phyloP scores from a whole-genome alignment of 1,140 invertebrate genomes.

The Cydia fagiglandana region DNA sequence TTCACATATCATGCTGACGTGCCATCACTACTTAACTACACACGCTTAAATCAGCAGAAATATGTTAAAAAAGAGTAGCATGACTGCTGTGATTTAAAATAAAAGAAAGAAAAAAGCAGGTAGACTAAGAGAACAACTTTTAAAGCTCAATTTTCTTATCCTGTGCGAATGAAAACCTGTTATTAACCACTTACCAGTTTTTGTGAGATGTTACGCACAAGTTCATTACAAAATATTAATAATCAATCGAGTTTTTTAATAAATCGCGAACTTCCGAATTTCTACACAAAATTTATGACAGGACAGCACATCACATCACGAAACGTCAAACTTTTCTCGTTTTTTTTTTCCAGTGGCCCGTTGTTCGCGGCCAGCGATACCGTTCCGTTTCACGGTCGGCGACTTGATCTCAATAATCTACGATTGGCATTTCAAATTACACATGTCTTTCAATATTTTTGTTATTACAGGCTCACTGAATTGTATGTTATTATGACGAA shows the following conservation, averaged over 20 bases:
- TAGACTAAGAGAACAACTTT: constrained; percentile 19
- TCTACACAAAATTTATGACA: constrained; percentile 53
- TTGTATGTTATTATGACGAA: constrained; percentile 21
- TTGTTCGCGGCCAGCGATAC: constrained; percentile 55
- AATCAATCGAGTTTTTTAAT: constrained; percentile 8
- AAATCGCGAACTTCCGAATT: constrained; percentile 37
- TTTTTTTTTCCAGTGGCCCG: constrained; percentile 53
- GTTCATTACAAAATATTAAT: constrained; percentile 29
- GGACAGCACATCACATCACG: constrained; percentile 57
- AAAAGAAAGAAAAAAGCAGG: constrained; percentile 31
- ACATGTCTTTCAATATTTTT: constrained; percentile 20
- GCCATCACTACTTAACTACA: constrained; percentile 1
- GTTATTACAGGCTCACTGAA: neutral
- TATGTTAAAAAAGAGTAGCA: neutral
- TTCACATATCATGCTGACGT: constrained; percentile 21
- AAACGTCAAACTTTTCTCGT: constrained; percentile 62
- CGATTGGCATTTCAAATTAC: constrained; percentile 18
- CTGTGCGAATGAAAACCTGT: neutral
- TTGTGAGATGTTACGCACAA: constrained; percentile 29
- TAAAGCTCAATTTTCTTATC: neutral
- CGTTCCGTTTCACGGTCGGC: constrained; percentile 71
- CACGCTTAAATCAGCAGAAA: neutral
- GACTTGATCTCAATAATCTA: constrained; percentile 44
- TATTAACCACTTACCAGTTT: constrained; percentile 29
- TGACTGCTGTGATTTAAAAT: neutral